phyloP scores from a whole-genome alignment of 2,113 vertebrate species.

The Anguilla rostrata region DNA sequence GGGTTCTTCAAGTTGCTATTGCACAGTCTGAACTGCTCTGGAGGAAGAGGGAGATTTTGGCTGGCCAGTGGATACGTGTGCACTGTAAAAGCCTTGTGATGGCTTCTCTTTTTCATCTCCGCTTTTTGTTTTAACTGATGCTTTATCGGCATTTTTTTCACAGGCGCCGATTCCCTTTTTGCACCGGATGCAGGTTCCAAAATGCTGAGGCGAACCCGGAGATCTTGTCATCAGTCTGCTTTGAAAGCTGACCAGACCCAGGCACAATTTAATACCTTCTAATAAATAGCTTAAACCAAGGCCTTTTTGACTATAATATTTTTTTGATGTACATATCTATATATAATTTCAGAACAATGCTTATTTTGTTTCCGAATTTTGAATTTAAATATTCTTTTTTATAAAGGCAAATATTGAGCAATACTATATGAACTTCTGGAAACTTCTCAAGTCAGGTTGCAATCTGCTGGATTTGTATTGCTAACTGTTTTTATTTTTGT shows the following conservation, averaged over 20 bases:
- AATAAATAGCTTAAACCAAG: slow-evolving; percentile 77
- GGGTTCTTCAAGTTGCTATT: background rate
- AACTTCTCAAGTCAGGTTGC: slow-evolving; percentile 71
- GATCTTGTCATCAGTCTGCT: slow-evolving; percentile 64
- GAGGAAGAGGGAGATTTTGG: background rate
- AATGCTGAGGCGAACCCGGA: slow-evolving; percentile 55
- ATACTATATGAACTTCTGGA: slow-evolving; percentile 58
- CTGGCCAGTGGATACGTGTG: too few species aligned
- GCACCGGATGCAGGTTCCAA: slow-evolving; percentile 62
- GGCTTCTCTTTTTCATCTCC: background rate
- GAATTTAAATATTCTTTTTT: slow-evolving; percentile 68
- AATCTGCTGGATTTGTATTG: slow-evolving; percentile 79
- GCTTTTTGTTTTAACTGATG: background rate
- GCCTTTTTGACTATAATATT: slow-evolving; percentile 73
- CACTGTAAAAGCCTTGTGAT: background rate
- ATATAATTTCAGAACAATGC: slow-evolving; percentile 71
- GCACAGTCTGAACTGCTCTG: background rate
- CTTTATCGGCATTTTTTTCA: slow-evolving; percentile 2
- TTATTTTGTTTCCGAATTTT: slow-evolving; percentile 73
- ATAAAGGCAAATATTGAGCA: slow-evolving; percentile 55
- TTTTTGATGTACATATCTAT: slow-evolving; percentile 80
- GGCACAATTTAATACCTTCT: slow-evolving; percentile 70
- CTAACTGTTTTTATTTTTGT: slow-evolving; percentile 59
- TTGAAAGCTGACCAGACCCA: slow-evolving; percentile 58
- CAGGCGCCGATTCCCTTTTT: slow-evolving; percentile 44